Percentiles rank a stretch among this genome's conserved stretches.
These are phyloP conservation scores for Phalloptychus januarius DNA, from an alignment of 2,797 vertebrate species.

Conservation along the genomic window DNA sequence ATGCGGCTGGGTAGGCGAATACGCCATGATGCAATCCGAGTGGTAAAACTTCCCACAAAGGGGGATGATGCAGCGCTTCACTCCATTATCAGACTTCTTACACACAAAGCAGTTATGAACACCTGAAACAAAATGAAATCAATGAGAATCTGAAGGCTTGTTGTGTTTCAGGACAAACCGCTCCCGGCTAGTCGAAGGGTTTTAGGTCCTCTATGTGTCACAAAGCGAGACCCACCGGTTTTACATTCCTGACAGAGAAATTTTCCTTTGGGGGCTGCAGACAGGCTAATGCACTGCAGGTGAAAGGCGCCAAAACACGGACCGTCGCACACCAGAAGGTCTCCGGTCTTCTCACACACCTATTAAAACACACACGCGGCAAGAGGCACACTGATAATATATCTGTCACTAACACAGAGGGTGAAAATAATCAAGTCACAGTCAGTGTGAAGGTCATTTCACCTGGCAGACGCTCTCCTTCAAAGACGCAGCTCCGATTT, in stretches of 20 bases:
- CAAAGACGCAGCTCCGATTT: constrained; percentile 88
- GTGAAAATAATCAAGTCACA: not conserved
- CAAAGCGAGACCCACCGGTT: constrained; percentile 79
- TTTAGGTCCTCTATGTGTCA: not conserved
- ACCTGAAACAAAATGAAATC: constrained; percentile 73
- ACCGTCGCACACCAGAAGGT: constrained; percentile 93
- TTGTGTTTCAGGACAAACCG: not conserved
- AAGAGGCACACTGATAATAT: not conserved
- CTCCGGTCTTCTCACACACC: constrained; percentile 96
- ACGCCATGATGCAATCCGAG: constrained; percentile 87
- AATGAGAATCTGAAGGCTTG: not conserved
- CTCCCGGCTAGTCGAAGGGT: not conserved
- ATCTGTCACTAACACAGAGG: not conserved
- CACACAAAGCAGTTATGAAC: constrained; percentile 95
- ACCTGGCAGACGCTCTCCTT: constrained; percentile 99
- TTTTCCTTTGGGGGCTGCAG: constrained; percentile 89
- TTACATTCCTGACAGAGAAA: constrained; percentile 95
- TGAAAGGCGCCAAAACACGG: constrained; percentile 99
- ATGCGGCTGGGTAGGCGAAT: constrained; percentile 86
- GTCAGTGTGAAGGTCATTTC: constrained; percentile 25
- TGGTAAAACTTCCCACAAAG: constrained; percentile 98
- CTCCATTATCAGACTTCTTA: constrained; percentile 87
- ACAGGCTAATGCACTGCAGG: constrained; percentile 91
- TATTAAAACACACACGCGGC: constrained; percentile 53
- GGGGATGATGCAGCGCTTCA: constrained; percentile 93